Base-by-base conservation (phyloP, 2,113 vertebrate species). In the Eudyptes chrysolophus region DNA sequence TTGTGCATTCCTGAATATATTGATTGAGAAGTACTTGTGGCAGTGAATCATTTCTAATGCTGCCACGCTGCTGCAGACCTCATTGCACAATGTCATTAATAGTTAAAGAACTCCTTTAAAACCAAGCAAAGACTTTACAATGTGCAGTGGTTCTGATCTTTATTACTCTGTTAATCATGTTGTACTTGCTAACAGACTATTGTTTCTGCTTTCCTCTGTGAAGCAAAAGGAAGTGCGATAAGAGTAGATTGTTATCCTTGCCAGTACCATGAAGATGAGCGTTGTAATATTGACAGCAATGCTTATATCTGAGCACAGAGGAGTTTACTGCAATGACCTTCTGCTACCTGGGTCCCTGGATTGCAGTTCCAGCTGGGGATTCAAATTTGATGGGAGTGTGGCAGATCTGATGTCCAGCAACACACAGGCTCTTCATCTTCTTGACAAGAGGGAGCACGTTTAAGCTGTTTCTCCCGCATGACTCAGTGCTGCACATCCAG, bases 391-490 rank as follows among this genome's bases (percentile, higher is more conserved):
- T 86, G 46, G 65, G 83, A 24, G 6, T 57, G 44, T 94, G 89
- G 90, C 95, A 62, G 40, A 17, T 84, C 71, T 92, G 38, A 36
- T 66, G 93, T 88, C 71, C 17, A 90, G 79, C 76, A 84, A 12
- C 72, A 22, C 21, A 7, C 64, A 61, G 60, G 55, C 60, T 88
- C 57, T 97, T 95, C 48, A 38, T 95, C 83, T 85, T 92, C 65
- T 44, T 94, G 89, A 88, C 85, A 83, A 34, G 71, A 82, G 65
- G 52, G 52, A 92, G 69, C 71, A 49, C 7, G 13, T 51, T 89
- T 57, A 88, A 91, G 85, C 69, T 80, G 34, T 64, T 95, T 81
- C 75, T 94, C n/a, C n/a, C 32, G n/a, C 40, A 12, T 9, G 11
- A 66, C 24, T 49, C 38, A 17, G 24, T 80, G 42, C 83, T 89